These are phyloP conservation scores for Puma concolor DNA, from an alignment of 2,113 vertebrate genomes.

Conservation along the genomic window DNA sequence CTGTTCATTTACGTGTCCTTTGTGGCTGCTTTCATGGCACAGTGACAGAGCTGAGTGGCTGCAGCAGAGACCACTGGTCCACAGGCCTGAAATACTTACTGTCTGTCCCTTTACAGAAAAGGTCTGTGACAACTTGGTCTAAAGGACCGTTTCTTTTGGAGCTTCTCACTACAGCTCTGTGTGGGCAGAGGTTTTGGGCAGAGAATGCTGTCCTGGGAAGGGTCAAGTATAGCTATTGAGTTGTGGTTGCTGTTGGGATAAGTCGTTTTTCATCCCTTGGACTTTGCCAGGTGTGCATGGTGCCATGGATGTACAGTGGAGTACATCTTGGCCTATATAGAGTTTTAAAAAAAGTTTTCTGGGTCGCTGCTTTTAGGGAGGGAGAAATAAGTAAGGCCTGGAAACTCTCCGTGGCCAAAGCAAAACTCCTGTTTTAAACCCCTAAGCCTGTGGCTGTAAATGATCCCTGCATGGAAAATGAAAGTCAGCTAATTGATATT, in stretches of 20 bases:
- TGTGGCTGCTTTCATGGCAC: not conserved
- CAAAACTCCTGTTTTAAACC: slow-evolving; percentile 19
- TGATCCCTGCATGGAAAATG: slow-evolving; percentile 7
- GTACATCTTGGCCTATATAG: not conserved
- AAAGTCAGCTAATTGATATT: slow-evolving; percentile 21
- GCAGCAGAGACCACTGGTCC: not conserved
- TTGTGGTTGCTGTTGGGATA: not conserved
- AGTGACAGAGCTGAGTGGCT: not conserved
- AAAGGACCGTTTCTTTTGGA: not conserved
- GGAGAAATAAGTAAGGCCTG: slow-evolving; percentile 28
- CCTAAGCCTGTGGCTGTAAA: not conserved
- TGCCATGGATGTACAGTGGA: not conserved
- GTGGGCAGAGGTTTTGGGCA: not conserved
- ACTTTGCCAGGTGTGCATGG: rapidly evolving
- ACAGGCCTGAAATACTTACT: not conserved
- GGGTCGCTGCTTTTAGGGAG: not conserved
- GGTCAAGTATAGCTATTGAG: not conserved
- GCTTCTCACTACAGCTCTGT: not conserved
- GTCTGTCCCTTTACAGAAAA: not conserved
- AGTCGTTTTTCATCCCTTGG: not conserved
- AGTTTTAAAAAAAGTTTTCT: slow-evolving; percentile 18
- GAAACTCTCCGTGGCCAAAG: slow-evolving; percentile 28
- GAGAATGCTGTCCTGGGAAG: not conserved
- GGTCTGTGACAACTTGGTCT: not conserved
- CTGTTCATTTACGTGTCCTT: not conserved